Base-by-base conservation (phyloP, 2,797 vertebrate species). In the Catamblyrhynchus diadema region DNA sequence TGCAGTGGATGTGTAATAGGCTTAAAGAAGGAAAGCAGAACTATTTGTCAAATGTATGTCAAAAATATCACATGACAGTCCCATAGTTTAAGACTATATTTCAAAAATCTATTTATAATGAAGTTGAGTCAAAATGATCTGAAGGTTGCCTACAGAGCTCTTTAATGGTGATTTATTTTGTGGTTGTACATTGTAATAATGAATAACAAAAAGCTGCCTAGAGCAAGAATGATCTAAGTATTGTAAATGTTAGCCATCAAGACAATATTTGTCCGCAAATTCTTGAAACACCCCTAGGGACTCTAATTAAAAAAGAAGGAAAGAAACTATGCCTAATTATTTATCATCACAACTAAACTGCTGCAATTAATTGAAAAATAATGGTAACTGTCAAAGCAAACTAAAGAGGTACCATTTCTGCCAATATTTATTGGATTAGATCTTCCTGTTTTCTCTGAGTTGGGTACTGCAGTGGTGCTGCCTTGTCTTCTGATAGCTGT, bases 301-400 rank as follows among this genome's bases (percentile, higher is more conserved):
- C 48, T 86, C 30, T 74, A 77, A 89, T 80, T 89, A 37, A 75
- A 83, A 65, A 74, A 41, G 30, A 30, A 42, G 6, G 30, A 42
- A 25, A 81, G 37, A 72, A 65, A 24, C 16, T 39, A 27, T 59
- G 53, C 33, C 30, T 80, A 51, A 44, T 73, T 90, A 78, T 89
- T 93, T 80, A 71, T 85, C 35, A 77, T 22, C 8, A 57, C 57
- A 47, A 74, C 44, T 51, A 37, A 45, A 30, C 9, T 47, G n/a
- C 53, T 74, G 94, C 94, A 96, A 95, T 95, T 95, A 90, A 81
- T 66, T 93, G 84, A 81, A 94, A 88, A 93, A 90, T 93, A 95
- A 93, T 95, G n/a, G 14, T 88, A 78, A 74, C 67, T 94, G 13
- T 92, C 81, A 91, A 87, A 89, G 84, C 41, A 57, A 92, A 77